Conservation (phyloP, 1,140 invertebrate genomes). For the Matsumurasca onukii region DNA sequence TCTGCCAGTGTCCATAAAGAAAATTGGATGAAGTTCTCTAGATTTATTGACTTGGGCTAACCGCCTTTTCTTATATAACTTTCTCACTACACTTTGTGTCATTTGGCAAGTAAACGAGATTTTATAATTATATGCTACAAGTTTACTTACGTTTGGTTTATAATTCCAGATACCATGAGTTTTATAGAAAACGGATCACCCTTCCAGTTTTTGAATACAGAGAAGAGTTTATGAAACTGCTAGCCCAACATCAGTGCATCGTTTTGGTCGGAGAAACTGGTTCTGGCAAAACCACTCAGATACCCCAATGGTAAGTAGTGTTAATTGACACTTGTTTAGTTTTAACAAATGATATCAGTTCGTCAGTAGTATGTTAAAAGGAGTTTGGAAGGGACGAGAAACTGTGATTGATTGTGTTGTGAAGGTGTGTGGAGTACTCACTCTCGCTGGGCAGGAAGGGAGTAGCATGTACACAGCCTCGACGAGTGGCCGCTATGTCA, state of each 20-base stretch:
- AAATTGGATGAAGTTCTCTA: too few relatives aligned
- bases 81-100: too few relatives aligned
- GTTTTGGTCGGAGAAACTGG: constrained; percentile 96
- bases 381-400: too few relatives aligned
- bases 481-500: constrained; percentile 98
- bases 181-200: constrained; percentile 84
- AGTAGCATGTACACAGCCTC: constrained; percentile 96
- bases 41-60: too few relatives aligned
- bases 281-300: constrained; percentile 97
- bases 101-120: too few relatives aligned
- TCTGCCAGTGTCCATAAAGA: too few relatives aligned
- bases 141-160: too few relatives aligned
- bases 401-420: constrained; percentile 38
- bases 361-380: too few relatives aligned
- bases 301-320: constrained; percentile 65
- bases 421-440: constrained; percentile 92
- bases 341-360: too few relatives aligned
- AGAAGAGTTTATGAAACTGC: constrained; percentile 90
- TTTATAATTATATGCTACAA: too few relatives aligned
- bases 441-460: constrained; percentile 69
- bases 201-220: constrained; percentile 98
- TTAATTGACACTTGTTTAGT: constrained; percentile 14
- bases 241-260: constrained; percentile 88
- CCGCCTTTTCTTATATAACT: too few relatives aligned
- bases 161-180: constrained; percentile 69